Evolutionary conservation across 2,113 vertebrate species (phyloP).

Genomic region (Cyphomyrus plagiostoma): DNA sequence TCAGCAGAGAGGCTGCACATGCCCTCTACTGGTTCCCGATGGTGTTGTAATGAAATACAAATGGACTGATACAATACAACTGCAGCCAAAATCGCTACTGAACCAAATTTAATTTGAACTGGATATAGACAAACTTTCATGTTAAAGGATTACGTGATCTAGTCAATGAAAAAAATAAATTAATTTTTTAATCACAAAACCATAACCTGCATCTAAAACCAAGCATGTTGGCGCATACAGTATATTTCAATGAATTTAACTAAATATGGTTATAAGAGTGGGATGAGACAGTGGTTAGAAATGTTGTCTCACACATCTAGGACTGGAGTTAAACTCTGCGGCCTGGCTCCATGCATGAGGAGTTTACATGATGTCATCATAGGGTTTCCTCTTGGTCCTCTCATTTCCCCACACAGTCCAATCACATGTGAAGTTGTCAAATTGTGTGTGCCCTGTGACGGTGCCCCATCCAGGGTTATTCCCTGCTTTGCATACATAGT

Average conservation of each 20-base stretch:
- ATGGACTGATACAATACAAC: background rate
- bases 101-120: background rate
- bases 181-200: background rate
- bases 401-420: background rate
- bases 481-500: background rate
- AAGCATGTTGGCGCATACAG: background rate
- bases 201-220: background rate
- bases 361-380: background rate
- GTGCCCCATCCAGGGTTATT: background rate
- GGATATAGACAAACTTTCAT: background rate
- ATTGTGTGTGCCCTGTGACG: background rate
- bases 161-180: background rate
- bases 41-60: background rate
- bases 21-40: background rate
- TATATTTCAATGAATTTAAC: background rate
- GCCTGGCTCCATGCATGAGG: background rate
- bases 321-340: background rate
- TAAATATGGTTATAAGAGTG: background rate
- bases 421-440: background rate
- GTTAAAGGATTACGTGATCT: background rate
- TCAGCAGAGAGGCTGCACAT: background rate
- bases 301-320: background rate
- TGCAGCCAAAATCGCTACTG: background rate
- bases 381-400: background rate
- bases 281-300: background rate